Conservation (phyloP, 2,888 invertebrate species). For the Standfussiana lucernea region DNA sequence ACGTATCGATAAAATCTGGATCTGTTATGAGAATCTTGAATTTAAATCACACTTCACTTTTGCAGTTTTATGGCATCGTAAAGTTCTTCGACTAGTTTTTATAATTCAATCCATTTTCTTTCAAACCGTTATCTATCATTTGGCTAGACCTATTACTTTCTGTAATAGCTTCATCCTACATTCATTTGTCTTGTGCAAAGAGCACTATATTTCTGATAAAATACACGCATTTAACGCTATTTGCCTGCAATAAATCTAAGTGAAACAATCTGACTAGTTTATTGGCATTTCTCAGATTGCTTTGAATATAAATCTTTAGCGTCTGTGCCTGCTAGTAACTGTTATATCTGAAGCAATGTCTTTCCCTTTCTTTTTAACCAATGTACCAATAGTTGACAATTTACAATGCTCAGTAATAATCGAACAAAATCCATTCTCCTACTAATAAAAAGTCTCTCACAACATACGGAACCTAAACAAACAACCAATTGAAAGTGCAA, state of each 20-base stretch:
- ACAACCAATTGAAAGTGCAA: constrained; percentile 3
- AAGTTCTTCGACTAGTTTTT: constrained; percentile 39
- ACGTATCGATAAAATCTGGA: constrained; percentile 25
- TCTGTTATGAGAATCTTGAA: constrained; percentile 28
- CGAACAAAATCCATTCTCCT: not conserved
- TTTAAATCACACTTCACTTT: constrained; percentile 27
- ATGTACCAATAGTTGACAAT: not conserved
- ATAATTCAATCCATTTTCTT: constrained; percentile 45
- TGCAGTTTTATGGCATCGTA: constrained; percentile 28
- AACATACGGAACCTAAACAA: constrained; percentile 8
- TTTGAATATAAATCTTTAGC: constrained; percentile 1
- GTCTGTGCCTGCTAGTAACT: not conserved
- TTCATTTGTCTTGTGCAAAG: constrained; percentile 22
- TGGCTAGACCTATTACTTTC: constrained; percentile 37
- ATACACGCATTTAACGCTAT: constrained; percentile 3
- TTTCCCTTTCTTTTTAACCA: not conserved
- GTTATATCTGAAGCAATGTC: not conserved
- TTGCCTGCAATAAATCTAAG: constrained; percentile 22
- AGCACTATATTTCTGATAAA: constrained; percentile 25
- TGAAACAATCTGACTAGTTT: constrained; percentile 24
- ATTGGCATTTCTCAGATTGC: constrained; percentile 23
- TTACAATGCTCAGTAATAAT: not conserved
- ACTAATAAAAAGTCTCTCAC: not conserved
- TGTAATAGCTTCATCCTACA: constrained; percentile 33
- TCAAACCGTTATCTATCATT: constrained; percentile 37